Evolutionary conservation across 2,888 invertebrate species (phyloP).

Genomic region (Ichneumoninae sp.): DNA sequence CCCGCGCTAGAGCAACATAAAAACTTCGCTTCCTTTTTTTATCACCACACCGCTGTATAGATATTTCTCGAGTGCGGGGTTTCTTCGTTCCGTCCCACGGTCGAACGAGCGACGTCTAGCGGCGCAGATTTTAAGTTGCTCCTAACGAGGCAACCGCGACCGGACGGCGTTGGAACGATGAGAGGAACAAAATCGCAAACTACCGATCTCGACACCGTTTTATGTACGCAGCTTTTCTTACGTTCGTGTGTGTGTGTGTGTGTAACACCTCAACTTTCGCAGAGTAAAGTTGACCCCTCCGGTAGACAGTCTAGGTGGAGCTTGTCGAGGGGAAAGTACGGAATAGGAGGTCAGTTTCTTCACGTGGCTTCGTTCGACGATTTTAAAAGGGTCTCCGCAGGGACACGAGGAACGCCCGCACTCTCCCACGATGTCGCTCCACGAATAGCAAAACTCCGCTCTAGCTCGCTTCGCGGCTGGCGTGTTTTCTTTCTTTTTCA

Average conservation of each 20-base stretch:
- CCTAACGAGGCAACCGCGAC: constrained; percentile 50
- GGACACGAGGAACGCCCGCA: not conserved
- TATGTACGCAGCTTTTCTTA: constrained; percentile 10
- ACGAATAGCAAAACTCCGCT: constrained; percentile 48
- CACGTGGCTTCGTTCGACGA: not conserved
- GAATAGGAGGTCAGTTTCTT: constrained; percentile 25
- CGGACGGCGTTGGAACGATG: not conserved
- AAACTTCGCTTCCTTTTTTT: constrained; percentile 36
- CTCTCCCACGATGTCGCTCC: constrained; percentile 62
- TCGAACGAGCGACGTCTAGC: constrained; percentile 17
- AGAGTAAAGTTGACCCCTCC: not conserved
- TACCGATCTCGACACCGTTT: constrained; percentile 20
- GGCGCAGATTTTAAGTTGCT: constrained; percentile 45
- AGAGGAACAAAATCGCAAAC: constrained; percentile 38
- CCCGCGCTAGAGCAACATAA: constrained; percentile 21
- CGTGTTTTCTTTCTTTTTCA: not conserved
- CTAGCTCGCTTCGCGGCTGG: not conserved
- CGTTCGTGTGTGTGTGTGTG: not conserved
- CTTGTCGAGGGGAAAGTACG: not conserved
- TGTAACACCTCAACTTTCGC: not conserved
- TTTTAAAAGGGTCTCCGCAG: constrained; percentile 20
- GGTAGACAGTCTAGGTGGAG: not conserved
- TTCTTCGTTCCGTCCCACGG: constrained; percentile 44
- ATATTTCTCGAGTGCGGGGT: constrained; percentile 5
- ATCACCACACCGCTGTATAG: not conserved